A percentile compares a stretch with the other conserved stretches of the same genome.
Evolutionary conservation across 2,113 vertebrate genomes (phyloP).

Genomic region (Phoenicopterus ruber): DNA sequence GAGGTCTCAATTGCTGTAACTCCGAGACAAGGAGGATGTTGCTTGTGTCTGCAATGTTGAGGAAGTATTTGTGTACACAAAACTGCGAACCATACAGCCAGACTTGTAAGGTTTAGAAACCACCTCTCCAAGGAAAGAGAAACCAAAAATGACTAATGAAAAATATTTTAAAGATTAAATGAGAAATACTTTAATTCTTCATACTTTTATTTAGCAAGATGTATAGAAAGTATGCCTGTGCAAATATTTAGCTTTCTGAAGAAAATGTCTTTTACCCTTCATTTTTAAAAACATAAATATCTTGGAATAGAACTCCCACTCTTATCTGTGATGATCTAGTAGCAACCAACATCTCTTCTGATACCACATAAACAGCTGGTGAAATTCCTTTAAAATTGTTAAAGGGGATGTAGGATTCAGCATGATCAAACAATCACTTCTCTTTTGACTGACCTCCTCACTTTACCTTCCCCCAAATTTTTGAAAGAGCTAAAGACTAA

Average conservation of each 20-base stretch:
- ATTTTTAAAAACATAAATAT: not conserved
- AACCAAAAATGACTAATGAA: not conserved
- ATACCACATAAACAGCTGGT: not conserved
- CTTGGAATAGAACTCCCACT: not conserved
- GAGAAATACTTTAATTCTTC: not conserved
- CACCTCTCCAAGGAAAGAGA: not conserved
- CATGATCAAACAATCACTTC: not conserved
- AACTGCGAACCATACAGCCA: not conserved
- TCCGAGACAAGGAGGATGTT: not conserved
- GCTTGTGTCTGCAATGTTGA: not conserved
- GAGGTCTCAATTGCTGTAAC: not conserved
- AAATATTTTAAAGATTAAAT: not conserved
- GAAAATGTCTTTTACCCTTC: not conserved
- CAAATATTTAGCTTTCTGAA: not conserved
- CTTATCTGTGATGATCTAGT: not conserved
- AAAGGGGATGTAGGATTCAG: not conserved
- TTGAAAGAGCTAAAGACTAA: not conserved
- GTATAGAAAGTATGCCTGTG: not conserved
- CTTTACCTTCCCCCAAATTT: not conserved
- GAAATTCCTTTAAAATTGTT: not conserved
- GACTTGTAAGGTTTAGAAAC: not conserved
- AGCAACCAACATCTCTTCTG: not conserved
- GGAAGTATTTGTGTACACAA: not conserved
- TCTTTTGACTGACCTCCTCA: not conserved
- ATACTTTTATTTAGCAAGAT: not conserved